Percentiles rank a stretch among this genome's conserved stretches.
These are phyloP conservation scores for Philereme vetulata DNA, from an alignment of 2,888 invertebrate species.

Conservation along the genomic window DNA sequence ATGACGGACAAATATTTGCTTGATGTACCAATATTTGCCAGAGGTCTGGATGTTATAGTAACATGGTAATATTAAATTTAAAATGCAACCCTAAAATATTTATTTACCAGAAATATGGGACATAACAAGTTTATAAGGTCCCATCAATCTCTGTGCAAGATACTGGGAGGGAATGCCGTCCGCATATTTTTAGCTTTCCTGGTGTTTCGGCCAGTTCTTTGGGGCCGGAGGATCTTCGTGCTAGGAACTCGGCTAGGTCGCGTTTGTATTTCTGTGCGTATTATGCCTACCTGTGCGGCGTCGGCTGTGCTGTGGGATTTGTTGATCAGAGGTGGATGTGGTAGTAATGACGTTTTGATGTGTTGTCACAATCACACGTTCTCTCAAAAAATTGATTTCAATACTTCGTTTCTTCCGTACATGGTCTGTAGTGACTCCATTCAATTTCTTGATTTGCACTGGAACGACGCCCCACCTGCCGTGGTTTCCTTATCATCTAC, in stretches of 20 bases:
- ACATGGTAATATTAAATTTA: no score
- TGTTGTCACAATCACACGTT: constrained; percentile 73
- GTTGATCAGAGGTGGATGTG: constrained; percentile 46
- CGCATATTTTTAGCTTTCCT: constrained; percentile 65
- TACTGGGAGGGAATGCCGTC: constrained; percentile 69
- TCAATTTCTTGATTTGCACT: constrained; percentile 67
- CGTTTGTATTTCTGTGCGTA: constrained; percentile 79
- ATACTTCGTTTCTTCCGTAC: constrained; percentile 65
- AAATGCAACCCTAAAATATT: no score
- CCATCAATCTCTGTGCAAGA: constrained; percentile 60
- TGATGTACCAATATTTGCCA: no score
- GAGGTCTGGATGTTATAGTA: no score
- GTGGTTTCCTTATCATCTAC: constrained; percentile 55
- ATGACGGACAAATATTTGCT: no score
- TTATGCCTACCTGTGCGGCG: constrained; percentile 61
- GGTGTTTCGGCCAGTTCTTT: constrained; percentile 62
- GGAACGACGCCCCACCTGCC: constrained; percentile 75
- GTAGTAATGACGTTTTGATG: constrained; percentile 56
- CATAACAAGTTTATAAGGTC: no score
- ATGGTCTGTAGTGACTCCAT: constrained; percentile 62
- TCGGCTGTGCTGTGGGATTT: constrained; percentile 29
- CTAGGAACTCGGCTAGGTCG: constrained; percentile 78
- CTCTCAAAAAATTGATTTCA: constrained; percentile 76
- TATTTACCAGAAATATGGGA: no score
- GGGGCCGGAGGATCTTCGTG: constrained; percentile 64